A percentile compares a stretch with the other conserved stretches of the same genome.
phyloP scores from a whole-genome alignment of 2,797 vertebrate genomes.

The Picus viridis region DNA sequence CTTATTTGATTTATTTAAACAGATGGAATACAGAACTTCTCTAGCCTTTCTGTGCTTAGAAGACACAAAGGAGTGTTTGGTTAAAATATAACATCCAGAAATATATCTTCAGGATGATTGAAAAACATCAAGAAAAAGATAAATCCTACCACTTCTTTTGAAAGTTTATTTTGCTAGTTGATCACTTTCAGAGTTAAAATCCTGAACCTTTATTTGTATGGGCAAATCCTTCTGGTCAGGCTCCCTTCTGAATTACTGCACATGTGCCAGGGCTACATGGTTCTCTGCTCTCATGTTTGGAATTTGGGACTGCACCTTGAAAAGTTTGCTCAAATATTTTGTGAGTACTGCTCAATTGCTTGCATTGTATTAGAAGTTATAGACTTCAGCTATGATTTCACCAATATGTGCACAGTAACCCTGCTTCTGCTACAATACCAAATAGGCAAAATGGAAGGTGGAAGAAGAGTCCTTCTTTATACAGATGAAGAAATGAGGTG shows the following conservation, averaged over 20 bases:
- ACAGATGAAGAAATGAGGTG: neutral
- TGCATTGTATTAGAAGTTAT: neutral
- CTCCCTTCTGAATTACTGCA: neutral
- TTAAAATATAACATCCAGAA: neutral
- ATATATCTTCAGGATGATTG: neutral
- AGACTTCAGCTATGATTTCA: neutral
- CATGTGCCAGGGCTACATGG: neutral
- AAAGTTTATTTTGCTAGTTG: neutral
- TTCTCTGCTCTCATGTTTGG: neutral
- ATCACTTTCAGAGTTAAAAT: neutral
- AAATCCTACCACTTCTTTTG: neutral
- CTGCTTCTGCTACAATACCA: neutral
- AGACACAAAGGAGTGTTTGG: neutral
- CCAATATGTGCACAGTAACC: accelerated
- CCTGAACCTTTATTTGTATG: neutral
- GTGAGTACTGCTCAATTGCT: neutral
- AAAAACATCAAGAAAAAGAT: neutral
- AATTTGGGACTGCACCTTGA: neutral
- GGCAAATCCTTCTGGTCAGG: neutral
- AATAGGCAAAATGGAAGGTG: neutral
- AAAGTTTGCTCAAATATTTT: neutral
- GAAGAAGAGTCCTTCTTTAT: neutral
- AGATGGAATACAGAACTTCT: neutral
- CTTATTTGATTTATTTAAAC: neutral
- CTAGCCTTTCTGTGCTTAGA: neutral